phyloP scores from a whole-genome alignment of 2,113 vertebrate species.

The Plotosus lineatus region DNA sequence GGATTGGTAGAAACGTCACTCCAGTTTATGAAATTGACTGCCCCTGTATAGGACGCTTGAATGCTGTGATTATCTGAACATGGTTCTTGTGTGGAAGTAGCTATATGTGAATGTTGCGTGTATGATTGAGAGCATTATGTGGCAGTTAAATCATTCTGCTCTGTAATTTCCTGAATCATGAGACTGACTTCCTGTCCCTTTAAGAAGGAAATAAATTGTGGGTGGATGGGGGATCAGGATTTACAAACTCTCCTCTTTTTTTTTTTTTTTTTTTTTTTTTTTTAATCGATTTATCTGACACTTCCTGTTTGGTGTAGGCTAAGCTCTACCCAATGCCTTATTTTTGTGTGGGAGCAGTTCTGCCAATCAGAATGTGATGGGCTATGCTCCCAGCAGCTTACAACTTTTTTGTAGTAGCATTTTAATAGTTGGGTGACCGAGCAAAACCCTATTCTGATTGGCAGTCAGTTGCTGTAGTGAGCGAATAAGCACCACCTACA shows the following conservation, averaged over 20 bases:
- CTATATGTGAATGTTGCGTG: too few species aligned
- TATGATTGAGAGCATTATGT: background rate
- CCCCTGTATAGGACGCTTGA: background rate
- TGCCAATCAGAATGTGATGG: background rate
- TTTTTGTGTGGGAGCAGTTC: background rate
- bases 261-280: too few species aligned
- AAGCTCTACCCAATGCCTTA: background rate
- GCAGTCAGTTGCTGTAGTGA: background rate
- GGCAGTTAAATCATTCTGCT: background rate
- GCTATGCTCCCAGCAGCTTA: background rate
- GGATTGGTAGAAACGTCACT: background rate
- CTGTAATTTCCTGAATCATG: background rate
- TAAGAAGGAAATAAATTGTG: background rate
- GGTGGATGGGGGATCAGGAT: too few species aligned
- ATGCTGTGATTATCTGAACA: background rate
- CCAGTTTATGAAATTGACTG: background rate
- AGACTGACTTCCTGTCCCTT: background rate
- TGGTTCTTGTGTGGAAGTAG: background rate
- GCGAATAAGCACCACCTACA: background rate
- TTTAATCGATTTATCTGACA: too few species aligned
- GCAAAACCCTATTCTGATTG: background rate
- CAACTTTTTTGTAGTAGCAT: background rate
- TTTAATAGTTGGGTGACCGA: background rate
- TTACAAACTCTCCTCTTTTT: too few species aligned
- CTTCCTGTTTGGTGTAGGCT: background rate